Evolutionary conservation across 2,797 vertebrate species (phyloP).

Genomic region (Sorex maritimensis): DNA sequence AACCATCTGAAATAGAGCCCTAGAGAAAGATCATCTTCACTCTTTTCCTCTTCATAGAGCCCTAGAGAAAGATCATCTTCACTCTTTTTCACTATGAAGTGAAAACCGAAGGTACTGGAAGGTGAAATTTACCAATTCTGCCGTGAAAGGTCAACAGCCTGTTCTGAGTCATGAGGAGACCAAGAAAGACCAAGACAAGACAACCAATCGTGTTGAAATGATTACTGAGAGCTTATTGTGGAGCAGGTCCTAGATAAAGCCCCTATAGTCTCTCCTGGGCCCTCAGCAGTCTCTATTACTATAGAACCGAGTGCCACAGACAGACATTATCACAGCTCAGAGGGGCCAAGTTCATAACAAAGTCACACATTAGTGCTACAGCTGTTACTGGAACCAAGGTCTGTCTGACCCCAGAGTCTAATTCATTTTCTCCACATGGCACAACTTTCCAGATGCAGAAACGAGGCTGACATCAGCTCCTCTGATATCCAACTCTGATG

Average conservation of each 20-base stretch:
- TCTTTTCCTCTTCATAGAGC: too few relatives aligned
- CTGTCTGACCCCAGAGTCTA: neutral
- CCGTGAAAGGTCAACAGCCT: neutral
- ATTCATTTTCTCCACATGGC: neutral
- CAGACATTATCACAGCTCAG: too few relatives aligned
- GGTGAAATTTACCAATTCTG: neutral
- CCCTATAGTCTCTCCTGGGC: neutral
- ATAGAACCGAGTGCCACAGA: too few relatives aligned
- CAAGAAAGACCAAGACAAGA: neutral
- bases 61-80: too few relatives aligned
- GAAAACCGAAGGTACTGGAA: neutral
- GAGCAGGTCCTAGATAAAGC: too few relatives aligned
- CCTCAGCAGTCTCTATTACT: neutral
- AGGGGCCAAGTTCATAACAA: neutral
- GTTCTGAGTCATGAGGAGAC: neutral
- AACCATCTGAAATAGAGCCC: too few relatives aligned
- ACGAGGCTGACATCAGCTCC: neutral
- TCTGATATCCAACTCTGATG: neutral
- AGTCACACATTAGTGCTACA: neutral
- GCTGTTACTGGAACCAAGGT: neutral
- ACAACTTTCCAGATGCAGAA: neutral
- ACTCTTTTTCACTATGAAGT: neutral
- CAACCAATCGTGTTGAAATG: neutral
- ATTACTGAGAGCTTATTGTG: neutral
- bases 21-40: too few relatives aligned